Percentiles rank a stretch among this genome's conserved stretches.
phyloP scores from a whole-genome alignment of 2,797 vertebrate genomes.

The Chaetodon trifasciatus region DNA sequence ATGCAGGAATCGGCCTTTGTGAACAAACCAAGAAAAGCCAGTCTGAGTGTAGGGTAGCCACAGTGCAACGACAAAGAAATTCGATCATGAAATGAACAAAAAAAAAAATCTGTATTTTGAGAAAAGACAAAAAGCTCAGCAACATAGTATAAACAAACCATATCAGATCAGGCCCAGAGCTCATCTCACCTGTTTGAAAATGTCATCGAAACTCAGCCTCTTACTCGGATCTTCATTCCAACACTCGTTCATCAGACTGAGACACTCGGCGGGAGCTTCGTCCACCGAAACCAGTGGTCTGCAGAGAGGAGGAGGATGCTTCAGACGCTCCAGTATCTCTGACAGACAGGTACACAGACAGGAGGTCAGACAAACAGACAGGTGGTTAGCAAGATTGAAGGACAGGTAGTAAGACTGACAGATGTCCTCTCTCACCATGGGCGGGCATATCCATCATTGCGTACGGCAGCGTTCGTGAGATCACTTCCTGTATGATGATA shows the following conservation, averaged over 20 bases:
- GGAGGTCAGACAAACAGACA: neutral
- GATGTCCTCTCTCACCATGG: conserved; percentile 65
- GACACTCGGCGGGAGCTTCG: conserved; percentile 89
- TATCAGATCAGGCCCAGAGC: too few relatives aligned
- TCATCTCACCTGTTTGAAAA: conserved; percentile 77
- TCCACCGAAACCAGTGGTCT: conserved; percentile 87
- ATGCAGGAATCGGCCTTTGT: too few relatives aligned
- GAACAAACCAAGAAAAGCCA: too few relatives aligned
- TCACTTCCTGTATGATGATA: conserved; percentile 95
- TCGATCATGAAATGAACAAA: too few relatives aligned
- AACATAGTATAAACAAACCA: too few relatives aligned
- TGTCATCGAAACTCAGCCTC: conserved; percentile 78
- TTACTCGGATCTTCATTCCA: conserved; percentile 88
- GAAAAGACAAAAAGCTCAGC: too few relatives aligned
- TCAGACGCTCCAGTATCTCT: conserved; percentile 89
- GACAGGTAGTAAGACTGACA: neutral
- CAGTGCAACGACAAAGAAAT: too few relatives aligned
- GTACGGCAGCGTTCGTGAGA: conserved; percentile 88
- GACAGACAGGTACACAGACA: conserved; percentile 16
- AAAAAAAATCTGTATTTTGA: too few relatives aligned
- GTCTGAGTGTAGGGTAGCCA: too few relatives aligned
- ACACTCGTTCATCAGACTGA: conserved; percentile 90
- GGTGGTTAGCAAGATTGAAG: neutral
- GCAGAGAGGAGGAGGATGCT: conserved; percentile 79
- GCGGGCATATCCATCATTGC: conserved; percentile 90